Evolutionary conservation across 2,888 invertebrate species (phyloP).

Genomic region (Petrolisthes manimaculis): DNA sequence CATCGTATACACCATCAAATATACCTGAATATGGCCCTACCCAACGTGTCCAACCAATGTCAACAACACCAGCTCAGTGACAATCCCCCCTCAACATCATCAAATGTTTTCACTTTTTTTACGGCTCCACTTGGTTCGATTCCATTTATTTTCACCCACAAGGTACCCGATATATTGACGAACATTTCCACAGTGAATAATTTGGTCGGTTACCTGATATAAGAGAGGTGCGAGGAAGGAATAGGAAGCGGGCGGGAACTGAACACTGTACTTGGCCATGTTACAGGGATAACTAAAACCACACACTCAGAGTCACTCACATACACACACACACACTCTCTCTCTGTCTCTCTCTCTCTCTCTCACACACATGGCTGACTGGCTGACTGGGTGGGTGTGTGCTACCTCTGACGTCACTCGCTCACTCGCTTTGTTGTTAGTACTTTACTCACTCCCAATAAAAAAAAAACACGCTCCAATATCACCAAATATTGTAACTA

Average conservation of each 20-base stretch:
- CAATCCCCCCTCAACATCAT: no score
- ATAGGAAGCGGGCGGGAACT: slow-evolving; percentile 58
- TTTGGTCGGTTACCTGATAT: slow-evolving; percentile 38
- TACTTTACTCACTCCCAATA: no score
- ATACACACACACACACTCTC: not conserved
- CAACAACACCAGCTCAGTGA: no score
- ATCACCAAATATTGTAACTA: no score
- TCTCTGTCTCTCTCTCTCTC: not conserved
- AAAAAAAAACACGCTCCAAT: no score
- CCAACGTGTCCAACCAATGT: no score
- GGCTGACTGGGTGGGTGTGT: not conserved
- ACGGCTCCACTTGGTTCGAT: no score
- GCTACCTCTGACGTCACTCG: not conserved
- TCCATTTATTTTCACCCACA: not conserved
- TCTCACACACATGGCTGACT: not conserved
- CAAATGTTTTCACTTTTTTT: no score
- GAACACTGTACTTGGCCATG: slow-evolving; percentile 54
- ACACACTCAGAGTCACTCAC: slow-evolving; percentile 15
- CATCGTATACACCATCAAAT: no score
- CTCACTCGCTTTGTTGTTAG: no score
- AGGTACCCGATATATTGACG: not conserved
- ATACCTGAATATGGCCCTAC: no score
- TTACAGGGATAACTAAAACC: slow-evolving; percentile 39
- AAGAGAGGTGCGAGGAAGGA: slow-evolving; percentile 55
- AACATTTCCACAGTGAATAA: not conserved